Evolutionary conservation across 2,888 invertebrate species (phyloP), one percentile per base, ranked within the genome.

Genomic region (Cecidostiba fungosa): DNA sequence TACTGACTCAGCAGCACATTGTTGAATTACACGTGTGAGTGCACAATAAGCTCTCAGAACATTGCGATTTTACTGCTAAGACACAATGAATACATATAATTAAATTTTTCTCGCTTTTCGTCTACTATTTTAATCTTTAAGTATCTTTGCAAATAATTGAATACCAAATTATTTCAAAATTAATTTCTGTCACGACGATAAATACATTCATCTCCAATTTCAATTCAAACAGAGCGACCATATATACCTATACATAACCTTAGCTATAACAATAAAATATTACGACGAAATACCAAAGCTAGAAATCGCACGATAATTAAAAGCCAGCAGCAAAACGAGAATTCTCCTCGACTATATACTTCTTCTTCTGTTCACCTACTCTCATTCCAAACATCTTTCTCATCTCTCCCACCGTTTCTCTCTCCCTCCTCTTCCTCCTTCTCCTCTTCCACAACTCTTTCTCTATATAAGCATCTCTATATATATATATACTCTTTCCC

Each of bases 381-480:
- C 73, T 29, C 54, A 59, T 59, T 59, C 73, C 73, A 47, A 73
- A 43, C 43, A 23, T 73, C 73, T 26, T 73, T 39, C 36, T 47
- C 26, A 66, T 66, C 29, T 66, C 26, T 29, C 66, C 23, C 76
- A 26, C 32, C 3, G 10, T 10, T 43, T 66, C 66, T 66, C 26
- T 29, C 66, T 5, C 74, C 10, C 29, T 47, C 14, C 43, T 50
- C 74, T 14, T 23, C 29, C 16, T n/a, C n/a, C n/a, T n/a, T n/a
- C n/a, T n/a, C n/a, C n/a, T n/a, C 29, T 16, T 36, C 36, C 39
- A 14, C 62, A 36, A 26, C 54, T 54, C 39, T 39, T 26, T 54
- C 23, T 77, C 77, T 23, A 26, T 5, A 23, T 10, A 14, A 5
- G n/a, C n/a, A 16, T 73, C 43, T 70, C 23, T 70, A 43, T 19